Evolutionary conservation across 2,797 vertebrate genomes (phyloP), one percentile per base, ranked within the genome.

Genomic region (Microctenopoma lineatum): DNA sequence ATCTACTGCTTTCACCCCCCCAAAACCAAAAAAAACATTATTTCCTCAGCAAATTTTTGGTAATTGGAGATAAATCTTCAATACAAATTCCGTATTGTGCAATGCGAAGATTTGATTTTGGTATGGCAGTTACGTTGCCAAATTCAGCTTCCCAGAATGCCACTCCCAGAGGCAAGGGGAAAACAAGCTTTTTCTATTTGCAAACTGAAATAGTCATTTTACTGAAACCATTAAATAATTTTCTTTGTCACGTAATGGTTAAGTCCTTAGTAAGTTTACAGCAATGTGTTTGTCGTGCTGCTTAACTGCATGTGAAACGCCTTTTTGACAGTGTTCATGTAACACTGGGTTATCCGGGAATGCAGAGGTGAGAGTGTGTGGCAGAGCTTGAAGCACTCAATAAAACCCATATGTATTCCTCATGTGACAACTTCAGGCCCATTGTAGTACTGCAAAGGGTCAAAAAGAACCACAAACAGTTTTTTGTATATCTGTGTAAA

Each of bases 71-170:
- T 66, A 26, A 26, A 50, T 66, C 42, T 41, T 21, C 21, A 21
- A 21, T 21, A 21, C 18, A 64, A 63, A 62, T n/a, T 66, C 55
- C 7, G 27, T 25, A 65, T 63, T 81, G 69, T 57, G 78, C 55
- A 78, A 78, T 53, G 26, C 41, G 14, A 45, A 41, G 10, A 74
- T 62, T 57, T 2, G 4, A 68, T 50, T 71, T 56, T 50, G 41
- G 48, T 64, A 18, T 39, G 63, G 26, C 42, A 66, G 44, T 34
- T 36, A 7, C 9, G 29, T 53, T 52, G 53, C 53, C 60, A 73
- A 60, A 41, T 66, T 69, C 32, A 65, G 25, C 32, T 77, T 84
- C 60, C 64, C 48, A 53, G 64, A 75, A 80, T 65, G 26, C 55
- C 47, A 48, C 46, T 69, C 67, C 63, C 59, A 44, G 16, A 61